Evolutionary conservation across 2,888 invertebrate species (phyloP).

Genomic region (Lymantria dispar): DNA sequence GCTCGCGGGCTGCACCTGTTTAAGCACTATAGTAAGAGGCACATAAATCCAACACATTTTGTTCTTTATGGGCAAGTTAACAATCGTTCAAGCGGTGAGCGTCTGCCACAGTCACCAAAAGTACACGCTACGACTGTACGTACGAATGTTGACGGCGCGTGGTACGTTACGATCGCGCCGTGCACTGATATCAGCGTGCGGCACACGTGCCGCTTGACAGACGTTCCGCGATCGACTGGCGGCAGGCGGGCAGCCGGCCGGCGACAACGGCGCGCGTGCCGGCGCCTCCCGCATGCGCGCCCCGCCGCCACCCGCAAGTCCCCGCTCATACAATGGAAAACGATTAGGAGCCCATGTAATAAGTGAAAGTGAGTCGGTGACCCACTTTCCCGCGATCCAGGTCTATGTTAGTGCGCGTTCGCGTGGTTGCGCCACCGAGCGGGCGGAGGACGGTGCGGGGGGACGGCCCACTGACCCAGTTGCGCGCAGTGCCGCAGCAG

Average conservation of each 20-base stretch:
- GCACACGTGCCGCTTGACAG: constrained; percentile 63
- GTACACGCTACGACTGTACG: constrained; percentile 35
- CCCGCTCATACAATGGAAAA: constrained; percentile 86
- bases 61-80: constrained; percentile 48
- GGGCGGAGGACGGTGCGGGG: constrained; percentile 78
- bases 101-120: constrained; percentile 45
- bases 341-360: constrained; percentile 91
- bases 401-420: constrained; percentile 91
- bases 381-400: constrained; percentile 96
- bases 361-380: constrained; percentile 95
- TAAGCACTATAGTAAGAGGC: constrained; percentile 71
- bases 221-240: constrained; percentile 79
- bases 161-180: constrained; percentile 69
- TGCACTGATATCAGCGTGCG: constrained; percentile 44
- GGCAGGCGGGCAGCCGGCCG: constrained; percentile 74
- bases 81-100: constrained; percentile 42
- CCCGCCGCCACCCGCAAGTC: constrained; percentile 74
- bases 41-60: constrained; percentile 79
- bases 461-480: constrained; percentile 93
- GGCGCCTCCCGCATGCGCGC: constrained; percentile 80
- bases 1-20: constrained; percentile 79
- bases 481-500: constrained; percentile 85
- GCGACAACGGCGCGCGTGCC: constrained; percentile 76
- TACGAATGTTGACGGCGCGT: constrained; percentile 59
- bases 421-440: constrained; percentile 79